phyloP scores from a whole-genome alignment of 2,113 vertebrate genomes.

The Rattus norvegicus region DNA sequence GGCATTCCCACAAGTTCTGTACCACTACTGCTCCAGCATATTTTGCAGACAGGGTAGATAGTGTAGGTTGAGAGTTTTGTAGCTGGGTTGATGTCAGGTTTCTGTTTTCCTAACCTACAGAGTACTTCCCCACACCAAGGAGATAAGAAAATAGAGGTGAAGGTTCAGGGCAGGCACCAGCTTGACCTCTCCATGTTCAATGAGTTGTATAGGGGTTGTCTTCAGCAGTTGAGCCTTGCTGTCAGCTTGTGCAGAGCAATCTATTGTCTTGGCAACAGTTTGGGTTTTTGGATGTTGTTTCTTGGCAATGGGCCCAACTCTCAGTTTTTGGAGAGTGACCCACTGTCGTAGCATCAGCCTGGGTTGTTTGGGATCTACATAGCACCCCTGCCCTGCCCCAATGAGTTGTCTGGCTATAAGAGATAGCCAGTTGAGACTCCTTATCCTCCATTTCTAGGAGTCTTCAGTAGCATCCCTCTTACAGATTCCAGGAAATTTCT shows the following conservation, averaged over 20 bases:
- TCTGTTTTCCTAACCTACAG: neutral
- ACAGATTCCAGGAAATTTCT: neutral
- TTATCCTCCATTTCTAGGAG: neutral
- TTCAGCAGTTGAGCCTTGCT: no score
- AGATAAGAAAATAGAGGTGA: neutral
- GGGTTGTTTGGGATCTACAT: neutral
- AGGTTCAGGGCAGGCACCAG: neutral
- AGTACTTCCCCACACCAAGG: neutral
- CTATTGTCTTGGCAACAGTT: no score
- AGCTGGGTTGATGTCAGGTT: neutral
- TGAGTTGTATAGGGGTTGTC: no score
- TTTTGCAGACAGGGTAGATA: neutral
- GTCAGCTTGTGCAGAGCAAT: no score
- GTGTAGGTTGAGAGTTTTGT: neutral
- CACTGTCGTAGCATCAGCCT: neutral
- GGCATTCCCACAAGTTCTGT: neutral
- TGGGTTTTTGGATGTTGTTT: neutral
- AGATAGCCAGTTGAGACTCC: neutral
- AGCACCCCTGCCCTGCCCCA: neutral
- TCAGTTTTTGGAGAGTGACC: neutral
- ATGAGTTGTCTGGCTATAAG: neutral
- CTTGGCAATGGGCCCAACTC: neutral
- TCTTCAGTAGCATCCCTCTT: neutral
- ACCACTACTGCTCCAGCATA: neutral
- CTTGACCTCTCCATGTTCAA: neutral